Evolutionary conservation across 2,113 vertebrate species (phyloP).

Genomic region (Sclerurus mexicanus): DNA sequence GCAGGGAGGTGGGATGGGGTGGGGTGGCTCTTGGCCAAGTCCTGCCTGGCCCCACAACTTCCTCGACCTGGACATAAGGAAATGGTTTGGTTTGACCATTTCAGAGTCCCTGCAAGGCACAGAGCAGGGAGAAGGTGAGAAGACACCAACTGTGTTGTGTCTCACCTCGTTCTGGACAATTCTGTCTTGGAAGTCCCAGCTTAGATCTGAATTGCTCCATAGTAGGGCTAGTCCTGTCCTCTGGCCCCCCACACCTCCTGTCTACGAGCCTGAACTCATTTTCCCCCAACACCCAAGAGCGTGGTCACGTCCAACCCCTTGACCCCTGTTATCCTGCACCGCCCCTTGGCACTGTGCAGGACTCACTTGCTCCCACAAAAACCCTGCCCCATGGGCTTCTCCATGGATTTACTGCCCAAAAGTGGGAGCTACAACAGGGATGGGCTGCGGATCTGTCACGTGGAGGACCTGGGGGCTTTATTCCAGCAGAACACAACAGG

Average conservation of each 20-base stretch:
- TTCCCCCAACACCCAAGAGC: accelerated
- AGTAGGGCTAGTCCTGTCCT: not conserved
- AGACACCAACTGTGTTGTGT: not conserved
- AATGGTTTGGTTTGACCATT: not conserved
- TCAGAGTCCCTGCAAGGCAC: not conserved
- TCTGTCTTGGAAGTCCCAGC: not conserved
- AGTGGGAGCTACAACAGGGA: not conserved
- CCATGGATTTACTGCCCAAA: not conserved
- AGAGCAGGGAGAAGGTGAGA: too few species aligned
- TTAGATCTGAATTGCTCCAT: too few species aligned
- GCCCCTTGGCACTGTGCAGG: not conserved
- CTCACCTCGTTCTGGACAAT: not conserved
- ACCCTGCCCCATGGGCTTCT: not conserved
- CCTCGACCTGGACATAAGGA: accelerated
- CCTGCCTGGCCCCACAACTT: not conserved
- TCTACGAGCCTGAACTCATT: not conserved
- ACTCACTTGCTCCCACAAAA: not conserved
- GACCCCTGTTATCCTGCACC: not conserved
- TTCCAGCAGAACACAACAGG: accelerated
- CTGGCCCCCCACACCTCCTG: not conserved
- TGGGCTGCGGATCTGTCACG: not conserved
- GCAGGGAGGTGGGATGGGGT: not conserved
- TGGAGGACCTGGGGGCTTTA: not conserved
- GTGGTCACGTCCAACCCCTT: not conserved
- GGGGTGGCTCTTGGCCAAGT: not conserved